Percentiles rank a stretch among this genome's conserved stretches.
Conservation (phyloP, 2,113 vertebrate species). For the Carlito syrichta region DNA sequence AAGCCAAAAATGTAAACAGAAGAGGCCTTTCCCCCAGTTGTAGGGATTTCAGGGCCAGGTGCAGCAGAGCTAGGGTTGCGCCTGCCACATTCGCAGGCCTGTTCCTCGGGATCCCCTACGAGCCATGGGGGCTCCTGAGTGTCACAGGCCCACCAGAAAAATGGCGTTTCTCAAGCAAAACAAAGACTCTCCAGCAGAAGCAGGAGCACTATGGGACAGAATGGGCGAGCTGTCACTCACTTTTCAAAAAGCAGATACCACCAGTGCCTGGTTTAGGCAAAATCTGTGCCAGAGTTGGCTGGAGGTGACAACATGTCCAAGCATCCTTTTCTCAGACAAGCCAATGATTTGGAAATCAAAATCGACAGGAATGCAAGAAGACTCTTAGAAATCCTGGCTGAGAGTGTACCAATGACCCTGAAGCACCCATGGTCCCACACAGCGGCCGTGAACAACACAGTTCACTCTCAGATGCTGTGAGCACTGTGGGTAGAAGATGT, state of each 20-base stretch:
- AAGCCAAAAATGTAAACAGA: background rate
- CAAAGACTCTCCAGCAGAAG: background rate
- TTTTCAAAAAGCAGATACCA: background rate
- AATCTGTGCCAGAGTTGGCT: slow-evolving; percentile 63
- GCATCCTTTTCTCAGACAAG: slow-evolving; percentile 58
- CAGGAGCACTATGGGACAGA: no score
- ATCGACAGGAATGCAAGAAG: slow-evolving; percentile 45
- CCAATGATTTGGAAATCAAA: slow-evolving; percentile 38
- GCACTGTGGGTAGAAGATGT: slow-evolving; percentile 56
- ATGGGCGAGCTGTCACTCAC: no score
- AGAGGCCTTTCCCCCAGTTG: background rate
- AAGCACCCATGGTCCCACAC: slow-evolving; percentile 68
- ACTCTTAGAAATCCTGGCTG: slow-evolving; percentile 34
- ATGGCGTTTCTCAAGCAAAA: background rate
- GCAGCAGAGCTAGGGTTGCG: background rate
- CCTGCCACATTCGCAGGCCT: no score
- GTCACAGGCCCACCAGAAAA: background rate
- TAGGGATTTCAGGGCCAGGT: background rate
- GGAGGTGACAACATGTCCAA: slow-evolving; percentile 64
- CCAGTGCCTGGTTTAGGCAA: background rate
- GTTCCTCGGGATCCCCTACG: no score
- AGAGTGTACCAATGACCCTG: background rate
- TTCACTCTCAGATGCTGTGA: slow-evolving; percentile 55
- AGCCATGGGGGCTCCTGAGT: background rate
- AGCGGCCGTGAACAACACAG: no score